Evolutionary conservation across 2,797 vertebrate species (phyloP).

Genomic region (Siniperca obscura): DNA sequence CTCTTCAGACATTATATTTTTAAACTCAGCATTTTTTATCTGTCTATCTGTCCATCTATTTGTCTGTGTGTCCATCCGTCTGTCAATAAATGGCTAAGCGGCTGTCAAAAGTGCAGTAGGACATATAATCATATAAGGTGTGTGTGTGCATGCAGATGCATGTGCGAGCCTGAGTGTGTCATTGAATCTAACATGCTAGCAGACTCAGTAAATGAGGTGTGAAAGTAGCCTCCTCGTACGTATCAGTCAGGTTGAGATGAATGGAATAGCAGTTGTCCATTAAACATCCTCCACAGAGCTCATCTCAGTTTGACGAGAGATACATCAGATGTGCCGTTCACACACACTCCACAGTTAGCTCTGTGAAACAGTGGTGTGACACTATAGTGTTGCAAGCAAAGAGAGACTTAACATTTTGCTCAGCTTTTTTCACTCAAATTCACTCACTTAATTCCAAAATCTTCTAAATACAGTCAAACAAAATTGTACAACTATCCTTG

Average conservation of each 20-base stretch:
- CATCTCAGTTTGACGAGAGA: conserved; percentile 47
- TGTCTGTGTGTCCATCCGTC: background rate
- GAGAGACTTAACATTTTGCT: background rate
- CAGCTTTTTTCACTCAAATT: background rate
- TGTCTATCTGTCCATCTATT: background rate
- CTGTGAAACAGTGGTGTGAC: background rate
- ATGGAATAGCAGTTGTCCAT: conserved; percentile 67
- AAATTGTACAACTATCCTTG: background rate
- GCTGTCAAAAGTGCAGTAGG: conserved; percentile 33
- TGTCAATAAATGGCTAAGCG: conserved; percentile 26
- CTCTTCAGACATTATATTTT: conserved; percentile 19
- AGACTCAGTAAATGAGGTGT: conserved; percentile 75
- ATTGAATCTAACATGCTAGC: conserved; percentile 61
- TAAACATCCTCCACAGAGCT: conserved; percentile 56
- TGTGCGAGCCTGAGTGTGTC: conserved; percentile 35
- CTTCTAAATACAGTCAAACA: background rate
- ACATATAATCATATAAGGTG: conserved; percentile 28
- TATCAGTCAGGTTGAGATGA: conserved; percentile 67
- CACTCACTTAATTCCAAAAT: background rate
- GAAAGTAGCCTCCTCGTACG: conserved; percentile 64
- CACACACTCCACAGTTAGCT: conserved; percentile 10
- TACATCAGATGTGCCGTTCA: conserved; percentile 36
- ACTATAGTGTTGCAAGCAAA: background rate
- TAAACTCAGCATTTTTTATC: conserved; percentile 9
- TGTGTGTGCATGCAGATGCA: background rate